Evolutionary conservation across 2,888 invertebrate genomes (phyloP), one percentile per base, ranked within the genome.

Genomic region (Andricus curvator): DNA sequence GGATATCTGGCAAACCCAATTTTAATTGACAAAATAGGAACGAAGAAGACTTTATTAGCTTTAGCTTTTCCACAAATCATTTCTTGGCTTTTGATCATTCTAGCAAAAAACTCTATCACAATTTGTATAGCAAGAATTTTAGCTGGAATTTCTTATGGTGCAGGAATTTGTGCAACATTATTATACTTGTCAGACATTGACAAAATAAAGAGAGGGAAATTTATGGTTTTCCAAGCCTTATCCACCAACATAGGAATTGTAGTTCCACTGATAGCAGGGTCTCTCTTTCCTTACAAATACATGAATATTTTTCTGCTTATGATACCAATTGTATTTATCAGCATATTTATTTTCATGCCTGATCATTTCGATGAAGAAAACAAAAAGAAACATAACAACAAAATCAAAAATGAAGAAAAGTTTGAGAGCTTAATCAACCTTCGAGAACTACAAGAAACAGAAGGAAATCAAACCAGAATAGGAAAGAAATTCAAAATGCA

Each of bases 151-250:
- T 93, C 93, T 13, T 90, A 92, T 79, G 93, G 93, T 2, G 68
- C 25, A 5, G 92, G 93, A 79, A 90, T 93, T 17, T 93, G 93
- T 76, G 93, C 94, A 56, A 93, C 93, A 2, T 91, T 93, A 4
- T 94, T 95, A 0, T 95, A 95, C 88, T 92, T 95, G 20, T 94
- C 94, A 2, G 95, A 95, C 90, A 94, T 95, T 67, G 93, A 95
- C 0, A 94, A 94, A 68, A 94, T 94, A 44, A 93, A 93, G 29
- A 93, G 94, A 56, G 90, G 95, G 41, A 95, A 95, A n/a, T 51
- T 51, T 51, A 51, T 20, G 1, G 51, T 51, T 20, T 20, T 51
- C 0, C 2, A 4, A 20, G 0, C 51, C 6, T 51, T 51, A 20
- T 17, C 4, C 20, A 0, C 51, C 20, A 51, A 20, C 20, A 8